Evolutionary conservation across 37 sponge, comb jelly and placozoan species (phyloP), one percentile per base, ranked within the genome.

Genomic region (Bolinopsis microptera): DNA sequence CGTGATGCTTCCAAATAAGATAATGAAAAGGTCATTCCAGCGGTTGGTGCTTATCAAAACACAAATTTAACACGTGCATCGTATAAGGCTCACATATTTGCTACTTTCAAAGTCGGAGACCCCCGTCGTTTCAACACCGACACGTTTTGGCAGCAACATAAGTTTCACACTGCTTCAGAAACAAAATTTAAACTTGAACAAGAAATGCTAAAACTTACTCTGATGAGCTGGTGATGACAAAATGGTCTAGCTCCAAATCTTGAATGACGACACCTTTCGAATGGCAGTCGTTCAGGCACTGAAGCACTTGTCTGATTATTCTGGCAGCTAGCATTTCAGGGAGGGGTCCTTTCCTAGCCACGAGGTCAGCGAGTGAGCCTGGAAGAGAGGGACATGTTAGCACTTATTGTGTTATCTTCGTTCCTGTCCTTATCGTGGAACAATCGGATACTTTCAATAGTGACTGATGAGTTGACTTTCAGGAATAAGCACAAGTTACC

Each of bases 181-280:
- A n/a, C n/a, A n/a, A n/a, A n/a, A n/a, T n/a, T n/a, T n/a, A n/a
- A n/a, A n/a, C n/a, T n/a, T n/a, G n/a, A n/a, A n/a, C n/a, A n/a
- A n/a, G 61, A 18, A 48, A 48, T 48, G 5, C 61, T 13, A 48
- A 48, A 13, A 48, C 61, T 48, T 48, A 48, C 61, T 48, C 61
- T 48, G 61, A 48, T 5, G 61, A 48, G 13, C 61, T 72, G 75
- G 75, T 72, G 75, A 72, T 28, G 26, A 72, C 75, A 72, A 72
- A 72, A n/a, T 72, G 75, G 31, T 72, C 75, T 28, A 72, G 31
- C 75, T 72, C 75, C 75, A 72, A 72, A 21, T 72, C 75, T 28
- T 72, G 75, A n/a, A 72, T 28, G 26, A 72, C 31, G 31, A 72
- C 75, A 30, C 75, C 75, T 28, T 21, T 72, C 75, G 31, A 30